Conservation (phyloP, 2,888 invertebrate species). For the Osedax frankpressi region DNA sequence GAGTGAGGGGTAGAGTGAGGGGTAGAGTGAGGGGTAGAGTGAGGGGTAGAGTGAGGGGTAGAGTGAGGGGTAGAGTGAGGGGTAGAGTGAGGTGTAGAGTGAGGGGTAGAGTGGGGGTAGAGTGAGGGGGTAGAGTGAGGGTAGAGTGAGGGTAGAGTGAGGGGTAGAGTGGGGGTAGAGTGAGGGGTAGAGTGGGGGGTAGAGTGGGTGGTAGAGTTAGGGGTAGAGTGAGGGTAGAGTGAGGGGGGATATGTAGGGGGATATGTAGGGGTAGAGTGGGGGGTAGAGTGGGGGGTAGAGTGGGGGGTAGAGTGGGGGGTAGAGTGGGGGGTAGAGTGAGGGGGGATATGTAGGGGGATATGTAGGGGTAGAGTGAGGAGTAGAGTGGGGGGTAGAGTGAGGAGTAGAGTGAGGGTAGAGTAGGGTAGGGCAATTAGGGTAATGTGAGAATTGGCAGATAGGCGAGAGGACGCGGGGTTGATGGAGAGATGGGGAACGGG, state of each 20-base stretch:
- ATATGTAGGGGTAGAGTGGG: no score
- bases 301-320: not conserved
- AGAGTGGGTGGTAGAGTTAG: not conserved
- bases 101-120: conserved; percentile 35
- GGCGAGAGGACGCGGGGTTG: no score
- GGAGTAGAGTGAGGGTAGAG: no score
- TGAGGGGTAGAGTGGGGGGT: not conserved
- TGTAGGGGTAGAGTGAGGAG: not conserved
- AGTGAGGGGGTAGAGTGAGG: not conserved
- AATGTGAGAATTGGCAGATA: not conserved
- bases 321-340: no score
- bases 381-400: no score
- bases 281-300: not conserved
- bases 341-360: not conserved
- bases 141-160: no score
- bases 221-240: no score
- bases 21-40: no score
- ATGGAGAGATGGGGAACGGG: not conserved
- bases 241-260: no score
- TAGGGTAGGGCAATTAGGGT: not conserved
- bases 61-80: not conserved
- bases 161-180: no score
- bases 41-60: no score
- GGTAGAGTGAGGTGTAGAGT: conserved; percentile 53
- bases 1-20: no score